Conservation (phyloP, 2,113 vertebrate genomes). For the Microtus oregoni region DNA sequence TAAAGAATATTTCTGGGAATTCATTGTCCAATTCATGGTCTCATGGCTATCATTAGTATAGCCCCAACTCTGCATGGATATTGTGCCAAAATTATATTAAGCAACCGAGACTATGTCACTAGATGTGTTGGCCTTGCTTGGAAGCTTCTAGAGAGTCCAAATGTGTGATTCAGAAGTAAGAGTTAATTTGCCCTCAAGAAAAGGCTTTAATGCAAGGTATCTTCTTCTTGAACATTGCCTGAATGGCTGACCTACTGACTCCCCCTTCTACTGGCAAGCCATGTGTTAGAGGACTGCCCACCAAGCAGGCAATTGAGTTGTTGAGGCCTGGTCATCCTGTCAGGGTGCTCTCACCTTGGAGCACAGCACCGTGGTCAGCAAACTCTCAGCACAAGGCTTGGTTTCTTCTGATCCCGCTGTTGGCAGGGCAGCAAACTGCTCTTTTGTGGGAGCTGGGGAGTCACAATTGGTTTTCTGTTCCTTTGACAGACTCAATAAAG, state of each 20-base stretch:
- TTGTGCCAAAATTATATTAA: not conserved
- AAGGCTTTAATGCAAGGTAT: not conserved
- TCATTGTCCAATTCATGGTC: not conserved
- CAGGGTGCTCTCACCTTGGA: not conserved
- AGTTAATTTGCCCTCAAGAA: not conserved
- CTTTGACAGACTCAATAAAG: slow-evolving; percentile 66
- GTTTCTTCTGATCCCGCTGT: slow-evolving; percentile 53
- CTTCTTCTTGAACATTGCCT: not conserved
- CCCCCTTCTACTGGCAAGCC: not conserved
- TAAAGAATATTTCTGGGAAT: not conserved
- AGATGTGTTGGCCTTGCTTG: not conserved
- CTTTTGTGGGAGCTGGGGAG: slow-evolving; percentile 69
- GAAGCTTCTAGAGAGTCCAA: not conserved
- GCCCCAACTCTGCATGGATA: not conserved
- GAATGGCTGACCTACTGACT: not conserved
- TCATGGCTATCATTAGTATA: not conserved
- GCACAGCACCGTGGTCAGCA: not conserved
- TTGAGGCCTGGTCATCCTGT: not conserved
- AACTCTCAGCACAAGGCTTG: slow-evolving; percentile 52
- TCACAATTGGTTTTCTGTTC: slow-evolving; percentile 76
- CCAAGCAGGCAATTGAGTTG: not conserved
- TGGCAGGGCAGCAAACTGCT: slow-evolving; percentile 74
- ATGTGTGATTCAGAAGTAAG: slow-evolving; percentile 50
- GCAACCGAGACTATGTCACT: not conserved
- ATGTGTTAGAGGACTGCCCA: not conserved